Base-by-base conservation (phyloP, 2,797 vertebrate species). In the Phalloptychus januarius region DNA sequence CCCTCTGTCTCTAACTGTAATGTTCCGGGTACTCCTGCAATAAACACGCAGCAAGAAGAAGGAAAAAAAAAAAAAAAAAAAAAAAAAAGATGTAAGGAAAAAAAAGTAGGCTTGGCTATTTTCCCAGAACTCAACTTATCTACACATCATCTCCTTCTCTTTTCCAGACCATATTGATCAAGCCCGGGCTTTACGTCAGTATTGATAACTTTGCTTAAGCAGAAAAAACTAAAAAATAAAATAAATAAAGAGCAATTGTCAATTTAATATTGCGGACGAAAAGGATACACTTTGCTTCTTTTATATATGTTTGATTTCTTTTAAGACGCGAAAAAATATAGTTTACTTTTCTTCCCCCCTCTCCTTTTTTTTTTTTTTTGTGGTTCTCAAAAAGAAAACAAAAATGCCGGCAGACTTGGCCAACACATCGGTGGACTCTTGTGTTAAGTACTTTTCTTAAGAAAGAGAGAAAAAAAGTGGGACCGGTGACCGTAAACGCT, bases 191-290 rank as follows among this genome's bases (percentile, higher is more conserved):
- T 96, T 93, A 96, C 97, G 96, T 96, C 96, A 96, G 91, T 96
- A 96, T 97, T 89, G 96, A 96, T 97, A 97, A 97, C 94, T 97
- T 97, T 96, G 91, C 94, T 92, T 95, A 94, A 92, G 86, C 88
- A 33, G 95, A 96, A 96, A 96, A 95, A 96, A 94, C n/a, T n/a
- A 94, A 95, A 2, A n/a, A 52, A 50, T 8, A 0, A 23, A 52
- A 58, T 0, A 96, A 96, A 96, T 96, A 95, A 96, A 95, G 94
- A 95, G 94, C 93, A 93, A 92, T 93, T 87, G 91, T 88, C 87
- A 93, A 91, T 94, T 93, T 92, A 91, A 95, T 94, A 93, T 94
- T 83, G 91, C 85, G 88, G 91, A 92, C 94, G 86, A 83, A 89
- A 88, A 86, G 91, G 89, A 91, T 89, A 90, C 90, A 72, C 85